Evolutionary conservation across 2,797 vertebrate species (phyloP).

Genomic region (Lepus oiostolus): DNA sequence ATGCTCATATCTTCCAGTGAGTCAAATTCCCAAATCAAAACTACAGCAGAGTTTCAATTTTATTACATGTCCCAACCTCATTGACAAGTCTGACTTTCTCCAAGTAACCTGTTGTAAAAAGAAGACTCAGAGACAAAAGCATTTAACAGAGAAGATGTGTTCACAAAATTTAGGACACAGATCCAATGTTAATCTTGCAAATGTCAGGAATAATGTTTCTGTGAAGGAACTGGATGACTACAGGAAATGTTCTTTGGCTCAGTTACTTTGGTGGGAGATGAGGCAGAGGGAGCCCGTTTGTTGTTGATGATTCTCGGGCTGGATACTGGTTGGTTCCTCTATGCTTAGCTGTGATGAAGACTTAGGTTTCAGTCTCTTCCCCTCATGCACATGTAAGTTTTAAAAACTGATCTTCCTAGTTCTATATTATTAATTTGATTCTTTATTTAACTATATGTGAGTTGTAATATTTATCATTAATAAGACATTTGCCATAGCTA

Average conservation of each 20-base stretch:
- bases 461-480: not conserved
- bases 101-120: not conserved
- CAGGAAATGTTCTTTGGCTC: not conserved
- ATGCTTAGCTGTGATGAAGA: not conserved
- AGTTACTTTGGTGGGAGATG: not conserved
- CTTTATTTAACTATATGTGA: not conserved
- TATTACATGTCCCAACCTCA: not conserved
- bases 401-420: not conserved
- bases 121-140: not conserved
- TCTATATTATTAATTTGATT: constrained; percentile 26
- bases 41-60: constrained; percentile 1
- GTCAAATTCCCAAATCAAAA: constrained; percentile 38
- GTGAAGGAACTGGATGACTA: not conserved
- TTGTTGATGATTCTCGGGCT: not conserved
- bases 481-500: not conserved
- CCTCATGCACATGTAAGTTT: not conserved
- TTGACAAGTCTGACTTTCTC: not conserved
- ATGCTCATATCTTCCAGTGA: not conserved
- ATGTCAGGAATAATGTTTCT: not conserved
- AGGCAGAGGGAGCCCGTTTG: not conserved
- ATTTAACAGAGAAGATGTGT: not conserved
- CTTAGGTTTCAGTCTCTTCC: not conserved
- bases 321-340: not conserved
- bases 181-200: not conserved
- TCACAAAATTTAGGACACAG: not conserved